Base-by-base conservation (phyloP, 2,888 invertebrate genomes). In the Oscheius sp. region DNA sequence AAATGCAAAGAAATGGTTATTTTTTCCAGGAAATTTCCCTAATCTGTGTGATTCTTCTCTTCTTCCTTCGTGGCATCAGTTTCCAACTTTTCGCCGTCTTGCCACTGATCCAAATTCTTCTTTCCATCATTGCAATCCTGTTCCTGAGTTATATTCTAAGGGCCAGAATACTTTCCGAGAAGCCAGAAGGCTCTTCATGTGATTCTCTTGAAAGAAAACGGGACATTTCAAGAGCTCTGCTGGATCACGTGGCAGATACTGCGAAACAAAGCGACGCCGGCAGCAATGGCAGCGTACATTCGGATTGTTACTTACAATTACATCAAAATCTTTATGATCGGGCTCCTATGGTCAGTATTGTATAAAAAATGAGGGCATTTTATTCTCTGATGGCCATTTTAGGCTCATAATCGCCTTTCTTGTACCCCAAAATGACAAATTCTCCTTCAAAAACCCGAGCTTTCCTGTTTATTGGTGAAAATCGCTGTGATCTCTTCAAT, bases 301-400 rank as follows among this genome's bases (percentile, higher is more conserved):
- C 68, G 3, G 73, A 69, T 41, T 25, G 55, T 18, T 73, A 73
- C 49, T 49, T 73, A 1, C 59, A 46, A n/a, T 29, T 73, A 45
- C 61, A 55, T 9, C 76, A 78, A 35, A 81, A 76, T 58, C 78
- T 81, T 23, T 81, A 80, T 61, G 77, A 81, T 23, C 61, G 81
- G 35, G 75, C 75, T 41, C 81, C 81, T 0, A 81, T 81, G 81
- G 81, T 81, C 25, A 78, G 78, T 68, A 81, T 81, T 55, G 81
- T 81, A 21, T 81, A 56, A 66, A 52, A 45, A 9, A 12, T 9
- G 16, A 12, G 9, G 45, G 16, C 45, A 45, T 45, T 45, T 45
- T n/a, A n/a, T n/a, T n/a, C n/a, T n/a, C n/a, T n/a, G n/a, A n/a
- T n/a, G n/a, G n/a, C n/a, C n/a, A n/a, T n/a, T n/a, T n/a, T n/a